These are phyloP conservation scores for human DNA, from an alignment of 2,113 vertebrate species.

Conservation along the genomic window GRCh38 chr12:97002501-97003000, in stretches of 20 bases:
- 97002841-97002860: neutral
- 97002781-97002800: neutral
- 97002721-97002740: neutral
- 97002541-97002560: neutral
- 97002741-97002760: neutral
- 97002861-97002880: neutral
- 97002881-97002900: neutral
- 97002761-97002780: neutral
- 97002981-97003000: neutral
- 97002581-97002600: neutral
- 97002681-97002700: neutral
- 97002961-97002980: neutral
- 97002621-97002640: neutral
- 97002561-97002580: neutral
- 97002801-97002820: neutral
- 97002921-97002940: neutral
- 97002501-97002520: neutral
- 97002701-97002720: neutral
- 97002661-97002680: neutral
- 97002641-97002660: neutral
- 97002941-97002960: neutral
- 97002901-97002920: neutral
- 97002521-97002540: neutral
- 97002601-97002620: neutral
- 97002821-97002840: neutral